These are phyloP conservation scores for Agelastica alni DNA, from an alignment of 2,888 invertebrate species.

Conservation along the genomic window DNA sequence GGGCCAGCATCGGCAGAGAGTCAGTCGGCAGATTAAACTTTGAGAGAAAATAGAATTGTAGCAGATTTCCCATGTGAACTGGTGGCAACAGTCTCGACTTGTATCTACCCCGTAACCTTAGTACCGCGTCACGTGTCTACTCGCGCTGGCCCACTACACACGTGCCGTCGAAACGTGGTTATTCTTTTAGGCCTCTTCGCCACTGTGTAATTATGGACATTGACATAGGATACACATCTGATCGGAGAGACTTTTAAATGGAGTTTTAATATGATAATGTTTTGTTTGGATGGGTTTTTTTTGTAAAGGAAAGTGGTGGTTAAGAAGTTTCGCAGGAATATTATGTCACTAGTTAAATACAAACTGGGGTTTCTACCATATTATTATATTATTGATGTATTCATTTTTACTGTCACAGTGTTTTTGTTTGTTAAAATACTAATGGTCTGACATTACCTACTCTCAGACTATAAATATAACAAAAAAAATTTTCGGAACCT, in stretches of 20 bases:
- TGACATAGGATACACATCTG: slow-evolving; percentile 34
- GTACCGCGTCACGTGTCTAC: slow-evolving; percentile 37
- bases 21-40: too few relatives aligned
- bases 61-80: slow-evolving; percentile 32
- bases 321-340: slow-evolving; percentile 30
- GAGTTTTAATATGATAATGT: slow-evolving; percentile 39
- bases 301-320: slow-evolving; percentile 22
- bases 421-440: too few relatives aligned
- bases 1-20: slow-evolving; percentile 21
- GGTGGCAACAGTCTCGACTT: slow-evolving; percentile 24
- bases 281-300: slow-evolving; percentile 26
- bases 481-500: too few relatives aligned
- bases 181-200: slow-evolving; percentile 29
- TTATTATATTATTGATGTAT: neutral
- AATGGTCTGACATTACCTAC: too few relatives aligned
- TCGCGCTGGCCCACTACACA: slow-evolving; percentile 30
- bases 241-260: slow-evolving; percentile 29
- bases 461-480: too few relatives aligned
- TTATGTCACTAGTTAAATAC: slow-evolving; percentile 20
- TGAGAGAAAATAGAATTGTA: slow-evolving; percentile 1
- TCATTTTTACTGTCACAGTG: too few relatives aligned
- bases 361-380: neutral
- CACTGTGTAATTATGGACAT: slow-evolving; percentile 35
- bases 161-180: slow-evolving; percentile 40
- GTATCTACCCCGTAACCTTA: slow-evolving; percentile 38